Conservation (phyloP, 2,888 invertebrate species). For the Osmoderma eremita region DNA sequence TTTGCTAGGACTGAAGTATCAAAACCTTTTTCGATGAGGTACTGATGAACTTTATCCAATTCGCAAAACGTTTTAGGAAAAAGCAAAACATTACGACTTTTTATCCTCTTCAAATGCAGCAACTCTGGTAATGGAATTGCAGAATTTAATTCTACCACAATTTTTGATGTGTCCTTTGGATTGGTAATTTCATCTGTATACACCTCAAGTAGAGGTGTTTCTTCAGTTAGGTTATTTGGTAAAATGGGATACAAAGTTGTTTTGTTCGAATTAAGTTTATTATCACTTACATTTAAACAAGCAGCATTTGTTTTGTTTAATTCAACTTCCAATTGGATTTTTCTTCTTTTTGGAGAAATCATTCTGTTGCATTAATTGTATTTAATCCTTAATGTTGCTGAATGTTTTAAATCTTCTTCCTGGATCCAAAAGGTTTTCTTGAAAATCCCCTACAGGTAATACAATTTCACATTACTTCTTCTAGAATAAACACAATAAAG, state of each 20-base stretch:
- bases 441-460: constrained; percentile 20
- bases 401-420: neutral
- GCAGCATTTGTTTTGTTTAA: neutral
- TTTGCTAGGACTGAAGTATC: constrained; percentile 66
- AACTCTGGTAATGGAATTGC: constrained; percentile 70
- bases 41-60: constrained; percentile 52
- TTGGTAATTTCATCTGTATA: constrained; percentile 71
- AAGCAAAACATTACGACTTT: constrained; percentile 70
- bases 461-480: constrained; percentile 23
- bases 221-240: constrained; percentile 65
- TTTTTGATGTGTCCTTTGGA: constrained; percentile 70
- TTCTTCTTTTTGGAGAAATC: constrained; percentile 43
- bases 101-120: constrained; percentile 79
- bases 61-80: constrained; percentile 56
- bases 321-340: constrained; percentile 35
- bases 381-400: neutral
- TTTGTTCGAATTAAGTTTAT: neutral
- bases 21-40: constrained; percentile 64
- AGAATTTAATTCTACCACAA: constrained; percentile 70
- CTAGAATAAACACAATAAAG: neutral
- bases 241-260: constrained; percentile 64
- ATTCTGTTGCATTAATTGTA: neutral
- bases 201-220: constrained; percentile 67
- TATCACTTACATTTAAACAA: neutral
- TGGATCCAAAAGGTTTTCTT: neutral